A percentile compares a stretch with the other conserved stretches of the same genome.
phyloP scores from a whole-genome alignment of 2,888 invertebrate species.

The Psococerastis gibbosa region DNA sequence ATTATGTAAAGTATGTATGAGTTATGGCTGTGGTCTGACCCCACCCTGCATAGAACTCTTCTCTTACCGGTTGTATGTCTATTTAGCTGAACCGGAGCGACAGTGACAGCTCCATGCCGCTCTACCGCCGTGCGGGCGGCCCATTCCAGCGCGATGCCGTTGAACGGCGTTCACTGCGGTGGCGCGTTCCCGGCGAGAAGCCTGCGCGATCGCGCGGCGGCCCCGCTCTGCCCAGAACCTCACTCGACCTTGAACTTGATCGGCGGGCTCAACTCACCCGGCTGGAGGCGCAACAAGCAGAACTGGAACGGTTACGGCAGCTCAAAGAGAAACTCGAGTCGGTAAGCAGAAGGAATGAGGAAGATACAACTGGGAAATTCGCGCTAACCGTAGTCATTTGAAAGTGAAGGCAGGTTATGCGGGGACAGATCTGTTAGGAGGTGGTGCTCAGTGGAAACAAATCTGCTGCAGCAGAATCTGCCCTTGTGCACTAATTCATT shows the following conservation, averaged over 20 bases:
- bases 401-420: too few relatives aligned
- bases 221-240: conserved; percentile 38
- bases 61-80: conserved; percentile 15
- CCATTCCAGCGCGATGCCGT: conserved; percentile 83
- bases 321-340: conserved; percentile 61
- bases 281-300: conserved; percentile 62
- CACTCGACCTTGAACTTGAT: conserved; percentile 80
- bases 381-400: too few relatives aligned
- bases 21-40: too few relatives aligned
- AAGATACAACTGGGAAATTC: too few relatives aligned
- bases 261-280: conserved; percentile 79
- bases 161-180: conserved; percentile 77
- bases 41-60: too few relatives aligned
- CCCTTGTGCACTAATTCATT: too few relatives aligned
- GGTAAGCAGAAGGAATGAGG: too few relatives aligned
- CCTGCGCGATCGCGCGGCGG: conserved; percentile 26
- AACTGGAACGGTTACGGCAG: conserved; percentile 61
- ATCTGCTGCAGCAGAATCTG: too few relatives aligned
- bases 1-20: too few relatives aligned
- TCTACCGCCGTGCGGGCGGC: conserved; percentile 46
- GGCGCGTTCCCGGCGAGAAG: conserved; percentile 37
- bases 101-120: conserved; percentile 91
- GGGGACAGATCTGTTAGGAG: too few relatives aligned
- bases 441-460: too few relatives aligned
- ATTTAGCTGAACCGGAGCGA: conserved; percentile 79